A percentile compares a stretch with the other conserved stretches of the same genome.
Evolutionary conservation across 2,113 vertebrate species (phyloP).

Genomic region (Leucoraja erinaceus): DNA sequence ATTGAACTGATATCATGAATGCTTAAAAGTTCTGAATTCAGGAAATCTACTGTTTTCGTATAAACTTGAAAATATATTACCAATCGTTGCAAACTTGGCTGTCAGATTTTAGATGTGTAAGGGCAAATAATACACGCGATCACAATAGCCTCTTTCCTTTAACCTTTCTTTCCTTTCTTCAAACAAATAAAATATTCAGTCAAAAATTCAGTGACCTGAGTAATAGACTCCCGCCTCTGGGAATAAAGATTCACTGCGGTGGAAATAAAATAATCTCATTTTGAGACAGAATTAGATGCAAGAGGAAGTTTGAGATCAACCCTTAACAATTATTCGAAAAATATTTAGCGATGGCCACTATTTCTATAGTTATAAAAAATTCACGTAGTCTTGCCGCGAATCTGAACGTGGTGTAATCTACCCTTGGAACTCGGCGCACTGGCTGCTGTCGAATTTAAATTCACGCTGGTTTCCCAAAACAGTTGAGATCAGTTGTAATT

Average conservation of each 20-base stretch:
- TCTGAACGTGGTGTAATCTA: neutral
- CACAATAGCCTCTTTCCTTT: neutral
- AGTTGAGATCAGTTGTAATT: neutral
- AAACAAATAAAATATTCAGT: neutral
- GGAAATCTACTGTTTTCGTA: neutral
- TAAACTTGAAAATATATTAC: neutral
- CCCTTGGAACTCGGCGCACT: neutral
- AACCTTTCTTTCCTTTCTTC: neutral
- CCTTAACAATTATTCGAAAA: slow-evolving; percentile 15
- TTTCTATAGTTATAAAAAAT: slow-evolving; percentile 22
- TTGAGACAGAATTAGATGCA: neutral
- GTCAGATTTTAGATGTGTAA: neutral
- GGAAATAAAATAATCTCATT: neutral
- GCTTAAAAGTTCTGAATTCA: neutral
- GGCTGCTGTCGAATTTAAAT: neutral
- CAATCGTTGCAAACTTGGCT: neutral
- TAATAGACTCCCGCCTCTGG: neutral
- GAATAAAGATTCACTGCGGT: slow-evolving; percentile 10
- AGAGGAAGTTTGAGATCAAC: neutral
- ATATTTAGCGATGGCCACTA: slow-evolving; percentile 1
- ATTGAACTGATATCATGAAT: neutral
- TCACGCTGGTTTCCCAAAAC: neutral
- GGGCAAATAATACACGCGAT: neutral
- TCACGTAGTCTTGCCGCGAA: slow-evolving; percentile 13
- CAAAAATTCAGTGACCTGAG: slow-evolving; percentile 9